Evolutionary conservation across 2,113 vertebrate species (phyloP), one percentile per base, ranked within the genome.

Genomic region (Chlorodrepanis virens): DNA sequence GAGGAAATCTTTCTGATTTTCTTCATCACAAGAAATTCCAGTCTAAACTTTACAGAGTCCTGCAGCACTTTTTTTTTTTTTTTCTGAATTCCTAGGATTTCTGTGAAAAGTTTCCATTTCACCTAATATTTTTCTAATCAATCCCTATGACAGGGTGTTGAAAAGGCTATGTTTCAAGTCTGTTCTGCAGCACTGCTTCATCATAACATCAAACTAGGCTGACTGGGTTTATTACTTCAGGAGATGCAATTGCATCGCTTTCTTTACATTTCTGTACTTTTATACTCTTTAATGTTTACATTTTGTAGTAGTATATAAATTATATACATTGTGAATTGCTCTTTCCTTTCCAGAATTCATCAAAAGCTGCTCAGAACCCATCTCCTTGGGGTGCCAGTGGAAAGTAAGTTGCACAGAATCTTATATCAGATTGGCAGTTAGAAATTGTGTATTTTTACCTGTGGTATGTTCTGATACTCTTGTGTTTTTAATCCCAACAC

Each of bases 361-460:
- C 99, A 53, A 99, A 99, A 99, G 98, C 98, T 94, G 97, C 98
- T 97, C 97, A 98, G 74, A 98, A 98, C 71, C 98, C 98, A 37
- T 98, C 98, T 74, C 90, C 98, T 6, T 99, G 98, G 98, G 98
- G 96, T 50, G 94, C 98, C 97, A 98, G 97, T 97, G 98, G 97
- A 97, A 99, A 99, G 99, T 99, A 99, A 98, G 99, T 96, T 31
- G 3, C 69, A 53, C 12, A 53, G 76, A 87, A 91, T 79, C 35
- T 90, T 83, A 6, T 18, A 65, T 56, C 40, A 83, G 40, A 90
- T 47, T 77, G 47, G 28, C 20, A 57, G 64, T 42, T 39, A 60
- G 70, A 87, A 83, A 35, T 22, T 4, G 0, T 9, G 2, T 72
- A 52, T 93, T 78, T 65, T 81, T 53, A 56, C 27, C 24, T 82